A percentile compares a stretch with the other conserved stretches of the same genome.
Conservation (phyloP, 2,797 vertebrate species). For the Protonibea diacanthus region DNA sequence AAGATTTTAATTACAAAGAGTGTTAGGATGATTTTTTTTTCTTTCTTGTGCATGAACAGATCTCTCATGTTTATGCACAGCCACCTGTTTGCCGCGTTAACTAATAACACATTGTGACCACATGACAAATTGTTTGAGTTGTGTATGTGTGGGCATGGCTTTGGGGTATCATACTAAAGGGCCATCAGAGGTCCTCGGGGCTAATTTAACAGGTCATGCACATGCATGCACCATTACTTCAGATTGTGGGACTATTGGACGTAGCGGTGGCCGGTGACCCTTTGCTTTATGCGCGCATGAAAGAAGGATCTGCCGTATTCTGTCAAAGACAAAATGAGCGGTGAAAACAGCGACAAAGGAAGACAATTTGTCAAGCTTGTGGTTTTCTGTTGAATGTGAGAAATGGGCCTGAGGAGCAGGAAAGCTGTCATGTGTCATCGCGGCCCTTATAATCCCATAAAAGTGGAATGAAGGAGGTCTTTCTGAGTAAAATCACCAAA, state of each 20-base stretch:
- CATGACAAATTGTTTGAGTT: slow-evolving; percentile 18
- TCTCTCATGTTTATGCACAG: slow-evolving; percentile 20
- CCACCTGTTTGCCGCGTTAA: slow-evolving; percentile 27
- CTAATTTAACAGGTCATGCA: slow-evolving; percentile 78
- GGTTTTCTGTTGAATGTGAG: slow-evolving; percentile 51
- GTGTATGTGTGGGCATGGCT: not conserved
- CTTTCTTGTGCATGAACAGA: not conserved
- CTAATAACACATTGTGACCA: slow-evolving; percentile 40
- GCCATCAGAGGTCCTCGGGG: slow-evolving; percentile 48
- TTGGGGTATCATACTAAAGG: slow-evolving; percentile 15
- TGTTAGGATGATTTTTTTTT: not conserved
- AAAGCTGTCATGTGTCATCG: slow-evolving; percentile 51
- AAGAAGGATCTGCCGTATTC: slow-evolving; percentile 36
- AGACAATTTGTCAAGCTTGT: slow-evolving; percentile 51
- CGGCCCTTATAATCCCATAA: slow-evolving; percentile 16
- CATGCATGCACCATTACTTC: slow-evolving; percentile 44
- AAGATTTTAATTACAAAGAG: not conserved
- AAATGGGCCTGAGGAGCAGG: slow-evolving; percentile 23
- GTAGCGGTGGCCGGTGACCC: slow-evolving; percentile 62
- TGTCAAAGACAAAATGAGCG: slow-evolving; percentile 16
- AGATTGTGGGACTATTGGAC: slow-evolving; percentile 29
- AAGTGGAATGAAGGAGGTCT: slow-evolving; percentile 23
- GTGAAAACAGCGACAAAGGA: slow-evolving; percentile 33
- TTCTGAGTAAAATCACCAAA: not conserved
- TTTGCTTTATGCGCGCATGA: slow-evolving; percentile 34